Conservation (phyloP, 2,888 invertebrate genomes). For the Melipona bicolor region DNA sequence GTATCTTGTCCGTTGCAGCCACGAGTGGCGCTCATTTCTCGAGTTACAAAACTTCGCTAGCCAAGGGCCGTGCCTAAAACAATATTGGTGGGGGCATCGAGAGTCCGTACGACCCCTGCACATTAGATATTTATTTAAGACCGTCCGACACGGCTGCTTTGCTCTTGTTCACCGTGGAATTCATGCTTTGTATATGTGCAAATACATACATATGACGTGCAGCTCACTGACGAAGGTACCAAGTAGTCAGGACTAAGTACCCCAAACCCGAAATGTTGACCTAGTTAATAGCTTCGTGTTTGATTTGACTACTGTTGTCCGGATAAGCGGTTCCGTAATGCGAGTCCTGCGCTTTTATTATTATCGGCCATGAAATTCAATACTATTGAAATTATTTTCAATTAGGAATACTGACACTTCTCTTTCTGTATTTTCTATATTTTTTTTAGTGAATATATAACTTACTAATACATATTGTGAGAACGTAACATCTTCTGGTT, state of each 20-base stretch:
- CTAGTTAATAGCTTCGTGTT: slow-evolving; percentile 83
- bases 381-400: slow-evolving; percentile 53
- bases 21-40: slow-evolving; percentile 71
- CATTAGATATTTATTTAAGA: slow-evolving; percentile 79
- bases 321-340: slow-evolving; percentile 73
- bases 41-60: slow-evolving; percentile 69
- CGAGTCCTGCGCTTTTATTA: slow-evolving; percentile 59
- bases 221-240: slow-evolving; percentile 53
- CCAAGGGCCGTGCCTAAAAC: slow-evolving; percentile 75
- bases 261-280: slow-evolving; percentile 80
- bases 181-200: slow-evolving; percentile 38
- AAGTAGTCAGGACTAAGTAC: slow-evolving; percentile 74
- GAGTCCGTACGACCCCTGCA: slow-evolving; percentile 63
- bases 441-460: neutral
- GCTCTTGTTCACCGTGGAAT: slow-evolving; percentile 66
- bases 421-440: neutral
- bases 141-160: slow-evolving; percentile 72
- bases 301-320: slow-evolving; percentile 82
- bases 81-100: slow-evolving; percentile 75
- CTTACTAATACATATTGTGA: neutral
- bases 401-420: slow-evolving; percentile 53
- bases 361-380: slow-evolving; percentile 44
- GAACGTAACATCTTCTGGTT: neutral
- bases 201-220: slow-evolving; percentile 31
- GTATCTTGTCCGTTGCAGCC: slow-evolving; percentile 47